Base-by-base conservation (phyloP, 2,797 vertebrate genomes). In the Stomatorhinus walkeri region DNA sequence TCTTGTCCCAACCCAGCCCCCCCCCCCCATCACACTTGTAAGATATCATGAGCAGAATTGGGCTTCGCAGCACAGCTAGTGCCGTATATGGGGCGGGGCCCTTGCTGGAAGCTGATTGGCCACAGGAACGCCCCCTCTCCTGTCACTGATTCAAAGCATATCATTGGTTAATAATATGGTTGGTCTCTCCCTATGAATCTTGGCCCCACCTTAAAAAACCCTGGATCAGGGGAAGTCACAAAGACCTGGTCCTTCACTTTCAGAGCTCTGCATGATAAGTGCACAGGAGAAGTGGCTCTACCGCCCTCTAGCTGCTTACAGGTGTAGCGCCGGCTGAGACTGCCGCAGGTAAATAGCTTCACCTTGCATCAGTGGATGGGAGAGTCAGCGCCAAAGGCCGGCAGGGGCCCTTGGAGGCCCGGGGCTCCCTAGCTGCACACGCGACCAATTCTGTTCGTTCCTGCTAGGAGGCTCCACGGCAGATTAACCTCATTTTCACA, bases 401-500 rank as follows among this genome's bases (percentile, higher is more conserved):
- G 36, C 36, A 8, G 72, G 72, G 36, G 6, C 32, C 76, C 19
- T 32, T 43, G 54, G 49, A 59, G 16, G 14, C 72, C 72, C 68
- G 7, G 68, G 40, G 32, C 59, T 12, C 9, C 9, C 28, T 48
- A 16, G 52, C 14, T 81, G 14, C 84, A 68, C n/a, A 3, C 28
- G 28, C 3, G 22, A 61, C 88, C 85, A 48, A 86, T 54, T 89
- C 88, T 54, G 84, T 76, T 54, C 84, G 9, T 43, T 68, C 8
- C 68, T 19, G 5, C 43, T 64, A 85, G 81, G 36, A 54, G 48
- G 49, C 88, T 76, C 83, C 84, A 72, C 16, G 84, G 19, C 52
- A 89, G 88, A 76, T 87, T 89, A 72, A 61, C 84, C 61, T 89
- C 19, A 40, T 87, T 54, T 86, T 52, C 54, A 89, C 88, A 89